Conservation (phyloP, 2,113 vertebrate species). For the Phainopepla nitens region DNA sequence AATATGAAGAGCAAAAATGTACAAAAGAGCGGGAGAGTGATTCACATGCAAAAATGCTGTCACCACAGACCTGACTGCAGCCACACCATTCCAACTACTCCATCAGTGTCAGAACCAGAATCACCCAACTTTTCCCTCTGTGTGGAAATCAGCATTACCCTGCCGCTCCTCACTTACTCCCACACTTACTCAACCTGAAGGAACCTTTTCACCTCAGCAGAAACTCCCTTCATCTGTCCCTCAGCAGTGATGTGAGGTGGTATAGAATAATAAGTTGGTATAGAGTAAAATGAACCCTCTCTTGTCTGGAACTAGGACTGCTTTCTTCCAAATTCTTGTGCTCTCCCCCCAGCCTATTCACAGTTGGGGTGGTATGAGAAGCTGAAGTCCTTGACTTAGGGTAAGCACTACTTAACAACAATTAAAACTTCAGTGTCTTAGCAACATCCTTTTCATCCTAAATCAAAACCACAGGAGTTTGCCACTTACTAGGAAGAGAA, state of each 20-base stretch:
- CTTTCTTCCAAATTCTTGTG: not conserved
- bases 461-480: not conserved
- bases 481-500: not conserved
- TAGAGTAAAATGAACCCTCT: not conserved
- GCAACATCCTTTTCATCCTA: not conserved
- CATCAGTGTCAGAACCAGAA: not conserved
- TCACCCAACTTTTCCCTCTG: not conserved
- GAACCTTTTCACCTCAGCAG: not conserved
- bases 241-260: not conserved
- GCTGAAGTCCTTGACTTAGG: not conserved
- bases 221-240: not conserved
- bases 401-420: not conserved
- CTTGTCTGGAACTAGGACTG: not conserved
- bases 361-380: not conserved
- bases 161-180: not conserved
- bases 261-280: not conserved
- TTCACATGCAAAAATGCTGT: not conserved
- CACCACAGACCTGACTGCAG: not conserved
- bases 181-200: fast-evolving
- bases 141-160: not conserved
- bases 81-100: not conserved
- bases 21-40: not conserved
- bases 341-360: not conserved
- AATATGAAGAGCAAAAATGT: not conserved
- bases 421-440: not conserved